A percentile compares a stretch with the other conserved stretches of the same genome.
Evolutionary conservation across 2,888 invertebrate genomes (phyloP).

Genomic region (Mimas tiliae): DNA sequence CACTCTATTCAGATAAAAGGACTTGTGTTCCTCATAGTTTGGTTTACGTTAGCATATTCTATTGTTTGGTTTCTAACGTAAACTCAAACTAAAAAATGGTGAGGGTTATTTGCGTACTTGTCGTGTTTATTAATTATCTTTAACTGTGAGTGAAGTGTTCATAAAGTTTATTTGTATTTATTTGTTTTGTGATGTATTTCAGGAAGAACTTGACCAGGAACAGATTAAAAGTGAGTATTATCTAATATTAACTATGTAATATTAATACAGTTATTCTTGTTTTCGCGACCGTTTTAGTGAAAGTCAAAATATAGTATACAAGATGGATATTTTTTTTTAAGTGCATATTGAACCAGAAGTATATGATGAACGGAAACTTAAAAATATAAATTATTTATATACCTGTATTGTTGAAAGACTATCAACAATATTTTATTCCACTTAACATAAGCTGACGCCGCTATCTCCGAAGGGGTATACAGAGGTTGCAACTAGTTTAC

Average conservation of each 20-base stretch:
- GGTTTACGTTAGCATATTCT: slow-evolving; percentile 69
- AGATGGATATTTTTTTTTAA: background rate
- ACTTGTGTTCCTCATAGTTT: slow-evolving; percentile 72
- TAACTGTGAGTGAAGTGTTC: slow-evolving; percentile 32
- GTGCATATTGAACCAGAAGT: no score
- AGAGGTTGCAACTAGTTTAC: no score
- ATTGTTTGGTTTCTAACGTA: slow-evolving; percentile 45
- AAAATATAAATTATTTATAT: no score
- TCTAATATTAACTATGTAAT: slow-evolving; percentile 13
- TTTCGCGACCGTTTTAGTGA: slow-evolving; percentile 9
- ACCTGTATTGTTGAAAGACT: no score
- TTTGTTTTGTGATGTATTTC: slow-evolving; percentile 64
- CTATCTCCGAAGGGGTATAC: no score
- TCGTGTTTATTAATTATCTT: slow-evolving; percentile 22
- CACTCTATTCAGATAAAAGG: slow-evolving; percentile 77
- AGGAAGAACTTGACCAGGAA: slow-evolving; percentile 92
- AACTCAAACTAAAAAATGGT: slow-evolving; percentile 56
- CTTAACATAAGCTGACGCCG: no score
- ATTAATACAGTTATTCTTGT: background rate
- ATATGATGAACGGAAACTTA: no score
- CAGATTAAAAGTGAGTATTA: slow-evolving; percentile 89
- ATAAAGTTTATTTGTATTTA: slow-evolving; percentile 41
- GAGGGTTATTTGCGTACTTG: slow-evolving; percentile 43
- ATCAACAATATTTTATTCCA: no score
- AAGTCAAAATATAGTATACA: background rate